A percentile compares a stretch with the other conserved stretches of the same genome.
Evolutionary conservation across 2,797 vertebrate genomes (phyloP).

Genomic region (Danionella dracula): DNA sequence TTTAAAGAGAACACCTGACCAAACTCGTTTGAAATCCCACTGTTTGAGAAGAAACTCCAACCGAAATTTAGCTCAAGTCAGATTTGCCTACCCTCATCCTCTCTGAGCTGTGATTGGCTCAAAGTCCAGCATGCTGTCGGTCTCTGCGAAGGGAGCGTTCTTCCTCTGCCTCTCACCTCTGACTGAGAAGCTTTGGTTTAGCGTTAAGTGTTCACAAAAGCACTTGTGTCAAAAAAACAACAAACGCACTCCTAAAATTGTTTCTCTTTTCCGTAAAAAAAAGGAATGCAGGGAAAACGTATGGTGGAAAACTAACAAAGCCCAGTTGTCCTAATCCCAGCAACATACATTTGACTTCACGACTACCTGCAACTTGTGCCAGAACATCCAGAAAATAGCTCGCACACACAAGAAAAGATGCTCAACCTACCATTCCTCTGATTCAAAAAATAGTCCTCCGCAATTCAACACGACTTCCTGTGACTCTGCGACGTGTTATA

Average conservation of each 20-base stretch:
- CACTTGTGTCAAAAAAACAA: constrained; percentile 70
- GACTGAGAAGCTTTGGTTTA: constrained; percentile 81
- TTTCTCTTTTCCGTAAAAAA: constrained; percentile 57
- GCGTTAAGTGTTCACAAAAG: constrained; percentile 63
- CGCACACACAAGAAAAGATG: constrained; percentile 9
- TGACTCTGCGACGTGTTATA: neutral
- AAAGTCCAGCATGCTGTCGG: constrained; percentile 25
- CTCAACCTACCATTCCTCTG: constrained; percentile 25
- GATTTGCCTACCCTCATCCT: constrained; percentile 24
- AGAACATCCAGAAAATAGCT: constrained; percentile 16
- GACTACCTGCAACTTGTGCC: constrained; percentile 31
- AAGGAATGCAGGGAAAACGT: constrained; percentile 73
- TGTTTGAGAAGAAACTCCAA: constrained; percentile 8
- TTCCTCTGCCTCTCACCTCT: constrained; percentile 5
- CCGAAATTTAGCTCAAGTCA: constrained; percentile 35
- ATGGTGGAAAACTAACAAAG: constrained; percentile 22
- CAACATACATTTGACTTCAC: constrained; percentile 42
- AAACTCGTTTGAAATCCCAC: constrained; percentile 15
- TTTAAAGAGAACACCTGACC: neutral
- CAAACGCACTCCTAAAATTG: constrained; percentile 25
- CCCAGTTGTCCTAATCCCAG: constrained; percentile 47
- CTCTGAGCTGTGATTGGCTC: constrained; percentile 43
- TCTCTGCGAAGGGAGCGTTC: neutral
- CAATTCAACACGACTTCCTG: constrained; percentile 35
- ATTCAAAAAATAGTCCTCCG: constrained; percentile 43